Evolutionary conservation across 2,797 vertebrate genomes (phyloP).

Genomic region (Clarias platycephalus): DNA sequence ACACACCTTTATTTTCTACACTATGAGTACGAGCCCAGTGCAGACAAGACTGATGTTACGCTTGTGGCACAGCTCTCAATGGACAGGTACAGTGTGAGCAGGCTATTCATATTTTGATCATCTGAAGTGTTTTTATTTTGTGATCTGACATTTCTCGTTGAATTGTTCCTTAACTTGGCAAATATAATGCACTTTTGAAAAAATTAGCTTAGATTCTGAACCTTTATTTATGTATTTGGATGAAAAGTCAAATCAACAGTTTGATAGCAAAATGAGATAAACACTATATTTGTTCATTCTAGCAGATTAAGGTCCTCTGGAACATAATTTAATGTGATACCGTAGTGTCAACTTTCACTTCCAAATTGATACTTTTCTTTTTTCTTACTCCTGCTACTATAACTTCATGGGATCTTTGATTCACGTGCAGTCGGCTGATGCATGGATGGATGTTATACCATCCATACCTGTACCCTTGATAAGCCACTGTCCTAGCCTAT

Average conservation of each 20-base stretch:
- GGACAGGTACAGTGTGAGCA: conserved; percentile 43
- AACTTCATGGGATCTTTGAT: too few species aligned
- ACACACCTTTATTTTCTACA: conserved; percentile 96
- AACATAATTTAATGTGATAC: too few species aligned
- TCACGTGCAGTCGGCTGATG: too few species aligned
- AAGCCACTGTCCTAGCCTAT: too few species aligned
- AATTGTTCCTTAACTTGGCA: background rate
- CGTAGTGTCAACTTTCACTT: too few species aligned
- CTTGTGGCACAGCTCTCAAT: conserved; percentile 97
- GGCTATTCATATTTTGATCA: background rate
- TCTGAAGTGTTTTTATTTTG: background rate
- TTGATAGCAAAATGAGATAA: too few species aligned
- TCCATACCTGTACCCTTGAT: too few species aligned
- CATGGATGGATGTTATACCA: too few species aligned
- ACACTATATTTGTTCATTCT: too few species aligned
- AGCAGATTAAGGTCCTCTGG: too few species aligned
- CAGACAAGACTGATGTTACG: conserved; percentile 88
- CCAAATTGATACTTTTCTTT: too few species aligned
- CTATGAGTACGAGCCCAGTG: conserved; percentile 84
- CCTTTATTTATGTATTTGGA: background rate
- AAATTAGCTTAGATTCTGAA: background rate
- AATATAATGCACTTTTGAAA: background rate
- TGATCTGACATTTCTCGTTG: background rate
- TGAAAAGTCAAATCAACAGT: background rate
- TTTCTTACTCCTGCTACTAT: too few species aligned